Conservation (phyloP, 1,140 invertebrate species). For the Calosoma granatense region DNA sequence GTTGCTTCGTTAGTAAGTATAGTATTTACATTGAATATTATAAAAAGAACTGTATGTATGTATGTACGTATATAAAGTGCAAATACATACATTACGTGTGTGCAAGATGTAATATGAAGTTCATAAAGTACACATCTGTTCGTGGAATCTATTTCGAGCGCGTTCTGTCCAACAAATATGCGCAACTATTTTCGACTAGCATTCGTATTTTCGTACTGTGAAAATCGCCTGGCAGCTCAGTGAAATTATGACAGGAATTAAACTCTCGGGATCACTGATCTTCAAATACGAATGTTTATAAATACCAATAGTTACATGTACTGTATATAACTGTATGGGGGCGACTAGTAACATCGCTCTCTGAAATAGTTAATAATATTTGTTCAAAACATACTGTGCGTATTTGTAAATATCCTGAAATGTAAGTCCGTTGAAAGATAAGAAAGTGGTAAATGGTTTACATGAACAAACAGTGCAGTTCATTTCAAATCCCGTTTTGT, state of each 20-base stretch:
- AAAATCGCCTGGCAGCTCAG: neutral
- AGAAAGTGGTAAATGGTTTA: too few species aligned
- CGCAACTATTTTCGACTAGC: neutral
- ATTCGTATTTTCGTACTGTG: constrained; percentile 5
- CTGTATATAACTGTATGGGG: neutral
- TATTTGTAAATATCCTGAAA: neutral
- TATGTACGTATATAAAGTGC: too few species aligned
- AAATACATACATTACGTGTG: too few species aligned
- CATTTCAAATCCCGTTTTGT: too few species aligned
- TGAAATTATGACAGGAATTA: neutral
- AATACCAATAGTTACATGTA: neutral
- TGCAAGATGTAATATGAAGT: neutral
- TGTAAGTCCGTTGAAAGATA: neutral
- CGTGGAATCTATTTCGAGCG: neutral
- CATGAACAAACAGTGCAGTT: too few species aligned
- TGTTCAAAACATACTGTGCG: neutral
- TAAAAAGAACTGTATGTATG: too few species aligned
- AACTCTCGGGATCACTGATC: neutral
- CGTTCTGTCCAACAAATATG: neutral
- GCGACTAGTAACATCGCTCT: neutral
- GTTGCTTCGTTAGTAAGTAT: too few species aligned
- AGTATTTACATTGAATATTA: too few species aligned
- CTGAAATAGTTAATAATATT: neutral
- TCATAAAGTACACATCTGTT: constrained; percentile 3
- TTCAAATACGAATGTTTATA: neutral